Percentiles rank a stretch among this genome's conserved stretches.
Evolutionary conservation across 1,140 invertebrate genomes (phyloP).

Genomic region (Eueides isabella): DNA sequence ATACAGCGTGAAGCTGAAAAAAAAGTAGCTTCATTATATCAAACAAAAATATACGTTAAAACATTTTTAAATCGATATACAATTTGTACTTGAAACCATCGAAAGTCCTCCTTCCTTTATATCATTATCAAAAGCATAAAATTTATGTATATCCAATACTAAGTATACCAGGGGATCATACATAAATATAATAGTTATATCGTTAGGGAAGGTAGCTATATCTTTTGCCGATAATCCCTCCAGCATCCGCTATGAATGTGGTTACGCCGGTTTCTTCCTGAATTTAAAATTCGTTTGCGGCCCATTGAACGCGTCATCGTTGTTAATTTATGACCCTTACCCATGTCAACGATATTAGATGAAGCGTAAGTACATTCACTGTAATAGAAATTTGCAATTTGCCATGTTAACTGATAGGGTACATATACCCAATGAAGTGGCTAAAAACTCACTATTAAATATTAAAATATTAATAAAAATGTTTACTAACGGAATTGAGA

Average conservation of each 20-base stretch:
- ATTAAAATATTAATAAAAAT: not conserved
- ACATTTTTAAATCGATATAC: no score
- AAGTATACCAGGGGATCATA: not conserved
- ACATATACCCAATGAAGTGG: not conserved
- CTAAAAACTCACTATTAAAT: not conserved
- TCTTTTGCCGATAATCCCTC: not conserved
- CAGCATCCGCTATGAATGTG: slow-evolving; percentile 8
- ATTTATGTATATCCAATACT: not conserved
- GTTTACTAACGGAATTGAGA: not conserved
- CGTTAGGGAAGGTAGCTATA: not conserved
- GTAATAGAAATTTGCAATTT: slow-evolving; percentile 17
- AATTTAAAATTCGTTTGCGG: slow-evolving; percentile 46
- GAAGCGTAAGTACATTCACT: slow-evolving; percentile 62
- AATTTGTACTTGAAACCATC: no score
- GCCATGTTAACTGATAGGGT: not conserved
- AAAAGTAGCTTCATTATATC: no score
- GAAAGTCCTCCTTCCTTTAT: no score
- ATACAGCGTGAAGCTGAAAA: no score
- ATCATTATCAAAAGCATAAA: not conserved
- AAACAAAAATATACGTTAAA: no score
- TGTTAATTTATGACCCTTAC: slow-evolving; percentile 64
- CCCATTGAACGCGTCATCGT: slow-evolving; percentile 71
- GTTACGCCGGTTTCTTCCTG: slow-evolving; percentile 11
- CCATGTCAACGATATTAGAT: slow-evolving; percentile 72
- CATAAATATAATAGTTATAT: not conserved